These are phyloP conservation scores for Diploscapter pachys DNA, from an alignment of 1,140 invertebrate genomes.

Conservation along the genomic window DNA sequence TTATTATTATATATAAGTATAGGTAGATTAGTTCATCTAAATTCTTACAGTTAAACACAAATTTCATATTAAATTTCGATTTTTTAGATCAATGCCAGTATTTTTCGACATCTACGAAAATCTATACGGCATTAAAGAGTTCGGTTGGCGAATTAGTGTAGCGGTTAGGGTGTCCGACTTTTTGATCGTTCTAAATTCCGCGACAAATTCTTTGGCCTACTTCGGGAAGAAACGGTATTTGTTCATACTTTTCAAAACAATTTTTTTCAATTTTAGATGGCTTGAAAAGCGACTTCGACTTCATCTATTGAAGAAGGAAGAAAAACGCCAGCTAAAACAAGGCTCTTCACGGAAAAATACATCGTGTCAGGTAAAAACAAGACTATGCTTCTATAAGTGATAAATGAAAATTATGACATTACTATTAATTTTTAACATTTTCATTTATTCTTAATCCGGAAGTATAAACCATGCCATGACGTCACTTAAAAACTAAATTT, in stretches of 20 bases:
- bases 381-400: too few species aligned
- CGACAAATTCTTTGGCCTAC: conserved; percentile 40
- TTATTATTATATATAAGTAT: too few species aligned
- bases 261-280: conserved; percentile 26
- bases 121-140: conserved; percentile 35
- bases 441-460: too few species aligned
- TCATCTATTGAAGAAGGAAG: conserved; percentile 38
- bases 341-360: neutral
- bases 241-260: neutral
- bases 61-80: neutral
- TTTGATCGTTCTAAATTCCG: conserved; percentile 37
- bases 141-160: conserved; percentile 30
- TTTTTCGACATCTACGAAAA: conserved; percentile 41
- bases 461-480: too few species aligned
- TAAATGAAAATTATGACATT: too few species aligned
- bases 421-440: too few species aligned
- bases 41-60: too few species aligned
- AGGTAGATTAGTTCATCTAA: too few species aligned
- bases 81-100: conserved; percentile 41
- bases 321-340: conserved; percentile 26
- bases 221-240: conserved; percentile 38
- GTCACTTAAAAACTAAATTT: too few species aligned
- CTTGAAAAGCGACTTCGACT: conserved; percentile 36
- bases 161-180: conserved; percentile 38
- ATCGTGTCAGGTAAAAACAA: neutral